These are phyloP conservation scores for Aphidius ervi DNA, from an alignment of 1,140 invertebrate genomes.

Conservation along the genomic window DNA sequence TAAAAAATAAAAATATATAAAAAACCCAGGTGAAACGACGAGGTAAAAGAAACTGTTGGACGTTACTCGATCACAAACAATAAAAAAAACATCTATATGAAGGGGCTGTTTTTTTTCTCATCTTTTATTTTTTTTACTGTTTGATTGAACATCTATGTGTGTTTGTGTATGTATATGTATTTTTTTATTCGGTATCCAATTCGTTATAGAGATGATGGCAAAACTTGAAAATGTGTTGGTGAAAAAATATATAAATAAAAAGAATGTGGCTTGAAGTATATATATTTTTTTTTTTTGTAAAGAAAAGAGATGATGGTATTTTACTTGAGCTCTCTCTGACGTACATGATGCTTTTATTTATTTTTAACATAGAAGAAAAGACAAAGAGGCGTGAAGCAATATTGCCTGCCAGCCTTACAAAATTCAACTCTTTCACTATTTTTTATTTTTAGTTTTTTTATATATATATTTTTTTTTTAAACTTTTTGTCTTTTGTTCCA, in stretches of 20 bases:
- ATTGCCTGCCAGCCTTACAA: not conserved
- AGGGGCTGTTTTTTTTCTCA: not conserved
- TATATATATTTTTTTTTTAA: no score
- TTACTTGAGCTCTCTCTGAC: not conserved
- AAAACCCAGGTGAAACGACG: not conserved
- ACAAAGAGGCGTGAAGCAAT: slow-evolving; percentile 7
- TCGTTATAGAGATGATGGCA: no score
- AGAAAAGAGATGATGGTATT: not conserved
- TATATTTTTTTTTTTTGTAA: not conserved
- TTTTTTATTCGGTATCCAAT: not conserved
- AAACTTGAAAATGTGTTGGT: not conserved
- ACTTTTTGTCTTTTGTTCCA: no score
- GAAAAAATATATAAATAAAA: not conserved
- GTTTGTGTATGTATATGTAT: not conserved
- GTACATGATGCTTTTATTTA: no score
- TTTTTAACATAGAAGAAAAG: not conserved
- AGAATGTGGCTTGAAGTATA: not conserved
- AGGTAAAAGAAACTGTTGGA: slow-evolving; percentile 4
- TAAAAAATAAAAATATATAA: not conserved
- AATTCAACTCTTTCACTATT: not conserved
- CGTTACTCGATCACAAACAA: not conserved
- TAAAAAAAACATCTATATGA: no score
- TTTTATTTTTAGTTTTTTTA: not conserved
- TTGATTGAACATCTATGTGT: not conserved
- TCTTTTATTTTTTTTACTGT: not conserved